Evolutionary conservation across 2,888 invertebrate genomes (phyloP).

Genomic region (Itoplectis maculator): DNA sequence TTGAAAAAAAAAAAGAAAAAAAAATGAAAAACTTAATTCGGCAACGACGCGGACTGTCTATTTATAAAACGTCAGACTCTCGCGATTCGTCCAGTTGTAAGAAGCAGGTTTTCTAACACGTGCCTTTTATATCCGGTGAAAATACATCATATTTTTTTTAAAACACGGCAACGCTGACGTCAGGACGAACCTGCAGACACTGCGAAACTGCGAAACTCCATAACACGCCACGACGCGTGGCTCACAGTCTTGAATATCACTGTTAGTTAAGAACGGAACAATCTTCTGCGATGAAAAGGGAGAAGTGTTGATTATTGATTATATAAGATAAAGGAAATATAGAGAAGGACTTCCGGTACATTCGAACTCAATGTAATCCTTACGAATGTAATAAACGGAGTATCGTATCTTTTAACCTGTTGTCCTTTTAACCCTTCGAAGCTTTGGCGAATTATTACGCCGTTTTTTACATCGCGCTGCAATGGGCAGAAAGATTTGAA

Average conservation of each 20-base stretch:
- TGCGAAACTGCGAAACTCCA: background rate
- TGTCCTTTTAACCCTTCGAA: background rate
- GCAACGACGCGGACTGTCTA: background rate
- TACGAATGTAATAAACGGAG: conserved; percentile 51
- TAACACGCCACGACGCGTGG: conserved; percentile 6
- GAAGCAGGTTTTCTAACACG: conserved; percentile 55
- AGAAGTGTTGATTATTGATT: conserved; percentile 31
- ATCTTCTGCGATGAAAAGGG: conserved; percentile 34
- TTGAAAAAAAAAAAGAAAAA: background rate
- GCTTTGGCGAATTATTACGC: too few species aligned
- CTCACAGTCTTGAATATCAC: conserved; percentile 29
- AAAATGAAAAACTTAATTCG: background rate
- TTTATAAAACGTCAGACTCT: conserved; percentile 20
- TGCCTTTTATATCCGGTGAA: conserved; percentile 56
- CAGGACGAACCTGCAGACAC: conserved; percentile 11
- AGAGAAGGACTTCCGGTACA: conserved; percentile 34
- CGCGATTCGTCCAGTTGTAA: conserved; percentile 19
- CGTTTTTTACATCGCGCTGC: too few species aligned
- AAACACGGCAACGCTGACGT: conserved; percentile 20
- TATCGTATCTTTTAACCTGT: conserved; percentile 50
- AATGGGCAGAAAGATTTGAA: too few species aligned
- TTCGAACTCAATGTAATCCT: conserved; percentile 55
- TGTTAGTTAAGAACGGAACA: background rate
- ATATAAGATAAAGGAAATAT: conserved; percentile 31
- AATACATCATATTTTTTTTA: conserved; percentile 47